These are phyloP conservation scores for Cataglyphis albicans DNA, from an alignment of 2,888 invertebrate species.

Conservation along the genomic window DNA sequence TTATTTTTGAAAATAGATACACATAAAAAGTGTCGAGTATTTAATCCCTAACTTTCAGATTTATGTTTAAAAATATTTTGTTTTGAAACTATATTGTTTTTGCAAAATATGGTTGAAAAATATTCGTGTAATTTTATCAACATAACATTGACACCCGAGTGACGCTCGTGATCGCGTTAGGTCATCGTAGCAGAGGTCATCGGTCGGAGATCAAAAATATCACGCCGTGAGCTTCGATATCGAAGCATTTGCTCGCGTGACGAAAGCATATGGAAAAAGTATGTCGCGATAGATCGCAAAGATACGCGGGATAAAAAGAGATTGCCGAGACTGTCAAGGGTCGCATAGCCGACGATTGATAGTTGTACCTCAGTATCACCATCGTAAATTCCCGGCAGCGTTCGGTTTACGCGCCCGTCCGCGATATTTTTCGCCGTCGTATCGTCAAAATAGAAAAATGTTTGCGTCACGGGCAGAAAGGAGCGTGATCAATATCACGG, in stretches of 20 bases:
- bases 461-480: slow-evolving; percentile 43
- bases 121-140: slow-evolving; percentile 37
- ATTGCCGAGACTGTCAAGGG: slow-evolving; percentile 48
- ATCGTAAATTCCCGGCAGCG: slow-evolving; percentile 38
- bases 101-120: slow-evolving; percentile 21
- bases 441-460: slow-evolving; percentile 55
- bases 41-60: slow-evolving; percentile 35
- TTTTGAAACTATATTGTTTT: slow-evolving; percentile 56
- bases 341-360: slow-evolving; percentile 53
- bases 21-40: slow-evolving; percentile 12
- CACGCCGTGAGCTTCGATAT: not conserved
- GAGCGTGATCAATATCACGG: slow-evolving; percentile 38
- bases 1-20: slow-evolving; percentile 47
- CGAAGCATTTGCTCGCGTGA: slow-evolving; percentile 1
- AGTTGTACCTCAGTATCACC: slow-evolving; percentile 48
- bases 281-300: slow-evolving; percentile 25
- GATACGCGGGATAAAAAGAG: slow-evolving; percentile 45
- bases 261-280: slow-evolving; percentile 37
- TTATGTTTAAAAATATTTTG: slow-evolving; percentile 45
- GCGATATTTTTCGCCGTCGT: slow-evolving; percentile 49
- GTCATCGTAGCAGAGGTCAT: not conserved
- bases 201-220: not conserved
- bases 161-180: slow-evolving; percentile 14
- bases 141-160: slow-evolving; percentile 29
- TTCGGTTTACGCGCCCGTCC: slow-evolving; percentile 42